Conservation (phyloP, 2,797 vertebrate species). For the Ataeniobius toweri region DNA sequence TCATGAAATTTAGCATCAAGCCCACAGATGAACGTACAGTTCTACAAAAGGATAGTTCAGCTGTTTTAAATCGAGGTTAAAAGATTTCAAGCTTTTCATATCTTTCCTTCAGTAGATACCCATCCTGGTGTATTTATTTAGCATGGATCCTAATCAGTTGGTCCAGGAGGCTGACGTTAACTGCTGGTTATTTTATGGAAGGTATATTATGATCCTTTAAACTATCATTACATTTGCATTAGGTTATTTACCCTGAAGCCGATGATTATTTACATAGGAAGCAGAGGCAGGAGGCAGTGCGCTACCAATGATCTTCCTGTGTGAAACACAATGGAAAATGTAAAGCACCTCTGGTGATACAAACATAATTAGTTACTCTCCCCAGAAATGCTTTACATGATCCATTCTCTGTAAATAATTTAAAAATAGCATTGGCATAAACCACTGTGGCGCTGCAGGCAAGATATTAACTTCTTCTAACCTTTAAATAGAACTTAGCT, state of each 20-base stretch:
- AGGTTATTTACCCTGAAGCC: not conserved
- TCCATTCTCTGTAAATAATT: not conserved
- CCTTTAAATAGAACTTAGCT: not conserved
- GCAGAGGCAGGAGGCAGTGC: not conserved
- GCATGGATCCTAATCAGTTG: not conserved
- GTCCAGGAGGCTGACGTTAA: not conserved
- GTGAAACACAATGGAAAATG: not conserved
- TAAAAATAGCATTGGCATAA: not conserved
- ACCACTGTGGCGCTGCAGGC: not conserved
- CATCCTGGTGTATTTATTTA: not conserved
- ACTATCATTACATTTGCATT: not conserved
- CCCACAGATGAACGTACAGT: slow-evolving; percentile 54
- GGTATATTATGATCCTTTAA: not conserved
- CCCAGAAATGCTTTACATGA: not conserved
- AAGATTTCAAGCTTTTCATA: not conserved
- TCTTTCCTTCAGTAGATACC: not conserved
- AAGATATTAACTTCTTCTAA: not conserved
- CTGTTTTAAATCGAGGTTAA: not conserved
- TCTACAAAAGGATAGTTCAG: not conserved
- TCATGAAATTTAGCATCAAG: slow-evolving; percentile 50
- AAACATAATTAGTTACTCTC: not conserved
- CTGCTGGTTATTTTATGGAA: not conserved
- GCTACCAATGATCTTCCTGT: not conserved
- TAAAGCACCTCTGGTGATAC: not conserved
- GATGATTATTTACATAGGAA: not conserved